Base-by-base conservation (phyloP, 2,888 invertebrate species). In the Rosalia funebris region DNA sequence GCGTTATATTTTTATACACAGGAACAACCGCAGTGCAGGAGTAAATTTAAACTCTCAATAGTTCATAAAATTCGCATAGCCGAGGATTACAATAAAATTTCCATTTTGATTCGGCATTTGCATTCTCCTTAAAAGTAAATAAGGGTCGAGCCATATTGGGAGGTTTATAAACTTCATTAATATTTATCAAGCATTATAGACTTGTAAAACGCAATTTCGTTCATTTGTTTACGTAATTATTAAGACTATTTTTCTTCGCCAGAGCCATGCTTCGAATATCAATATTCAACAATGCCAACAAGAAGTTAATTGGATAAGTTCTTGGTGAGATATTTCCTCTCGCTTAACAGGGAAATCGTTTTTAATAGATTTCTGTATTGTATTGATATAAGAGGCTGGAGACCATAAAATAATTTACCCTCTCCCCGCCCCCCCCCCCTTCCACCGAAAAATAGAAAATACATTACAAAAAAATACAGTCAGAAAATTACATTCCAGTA, bases 101-200 rank as follows among this genome's bases (percentile, higher is more conserved):
- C 69, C 71, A 71, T 71, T 71, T 69, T 70, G 71, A 71, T 70
- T 66, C 61, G 65, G 63, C 58, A 71, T 71, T 71, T 71, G 70
- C 71, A 71, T 71, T 66, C 67, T 70, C 69, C 68, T 71, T 47
- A 55, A 56, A 50, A 59, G 48, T 58, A 55, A 45, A 19, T 34
- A 32, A 25, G 47, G 9, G 42, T 45, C 54, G 59, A 52, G 60
- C 59, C 62, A 60, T 57, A 57, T 63, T 57, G 44, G 57, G 63
- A n/a, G 68, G 65, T 67, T 66, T 69, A 68, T 54, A 66, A 68
- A 67, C 64, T 68, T 69, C 71, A 71, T 71, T 71, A 71, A 71
- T 71, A 71, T 71, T 71, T 71, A 71, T 71, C 68, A 66, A 70
- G 65, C 64, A 71, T 71, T 71, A 70, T 70, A 65, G 68, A 69